phyloP scores from a whole-genome alignment of 1,140 invertebrate species.

The Saccostrea cuccullata region DNA sequence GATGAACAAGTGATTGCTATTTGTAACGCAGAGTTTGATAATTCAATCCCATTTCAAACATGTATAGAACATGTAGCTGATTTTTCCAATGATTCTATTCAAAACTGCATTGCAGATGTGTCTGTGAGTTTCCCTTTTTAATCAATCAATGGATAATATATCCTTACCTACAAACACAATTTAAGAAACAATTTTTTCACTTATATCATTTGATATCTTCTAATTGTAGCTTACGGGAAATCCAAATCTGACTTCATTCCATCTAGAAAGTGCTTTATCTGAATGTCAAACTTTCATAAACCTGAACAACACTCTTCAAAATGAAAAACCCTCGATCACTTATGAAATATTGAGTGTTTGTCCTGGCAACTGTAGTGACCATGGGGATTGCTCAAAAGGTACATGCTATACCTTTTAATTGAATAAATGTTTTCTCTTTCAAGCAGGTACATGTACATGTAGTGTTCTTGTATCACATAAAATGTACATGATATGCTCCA shows the following conservation, averaged over 20 bases:
- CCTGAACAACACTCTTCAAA: not conserved
- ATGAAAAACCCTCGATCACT: not conserved
- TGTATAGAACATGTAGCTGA: not conserved
- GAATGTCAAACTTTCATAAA: not conserved
- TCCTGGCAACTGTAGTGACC: not conserved
- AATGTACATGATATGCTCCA: too few species aligned
- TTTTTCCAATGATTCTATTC: not conserved
- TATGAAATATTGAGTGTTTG: not conserved
- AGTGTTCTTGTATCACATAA: too few species aligned
- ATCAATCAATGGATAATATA: too few species aligned
- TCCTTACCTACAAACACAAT: too few species aligned
- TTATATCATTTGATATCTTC: too few species aligned
- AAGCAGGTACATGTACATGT: too few species aligned
- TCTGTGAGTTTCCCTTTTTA: not conserved
- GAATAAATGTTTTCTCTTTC: too few species aligned
- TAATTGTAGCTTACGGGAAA: not conserved
- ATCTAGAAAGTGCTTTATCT: not conserved
- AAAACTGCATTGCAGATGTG: not conserved
- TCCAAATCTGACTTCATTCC: not conserved
- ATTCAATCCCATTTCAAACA: not conserved
- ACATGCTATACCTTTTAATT: not conserved
- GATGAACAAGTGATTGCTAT: not conserved
- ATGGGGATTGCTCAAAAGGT: not conserved
- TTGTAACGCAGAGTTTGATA: not conserved
- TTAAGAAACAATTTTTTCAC: too few species aligned